Conservation (phyloP, 2,888 invertebrate species). For the Ommatoiulus sabulosus region DNA sequence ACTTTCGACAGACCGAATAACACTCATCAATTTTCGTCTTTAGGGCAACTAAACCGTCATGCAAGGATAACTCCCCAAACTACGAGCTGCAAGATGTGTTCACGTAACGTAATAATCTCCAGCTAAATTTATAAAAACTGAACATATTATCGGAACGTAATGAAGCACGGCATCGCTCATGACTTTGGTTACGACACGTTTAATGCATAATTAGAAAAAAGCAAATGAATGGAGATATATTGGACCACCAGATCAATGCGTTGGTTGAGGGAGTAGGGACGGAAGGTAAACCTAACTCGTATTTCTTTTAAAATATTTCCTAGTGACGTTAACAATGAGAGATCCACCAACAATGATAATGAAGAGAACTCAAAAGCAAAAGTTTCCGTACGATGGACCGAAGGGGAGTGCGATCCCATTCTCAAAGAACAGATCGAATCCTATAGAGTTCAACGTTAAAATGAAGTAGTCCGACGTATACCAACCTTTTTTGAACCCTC, state of each 20-base stretch:
- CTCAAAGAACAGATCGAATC: background rate
- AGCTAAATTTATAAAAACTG: too few species aligned
- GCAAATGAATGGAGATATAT: background rate
- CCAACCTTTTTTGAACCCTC: background rate
- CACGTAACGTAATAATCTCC: too few species aligned
- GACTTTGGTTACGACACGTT: background rate
- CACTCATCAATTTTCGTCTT: too few species aligned
- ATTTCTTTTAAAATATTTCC: background rate
- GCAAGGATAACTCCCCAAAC: too few species aligned
- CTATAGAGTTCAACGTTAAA: background rate
- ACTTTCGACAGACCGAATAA: too few species aligned
- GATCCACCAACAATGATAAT: background rate
- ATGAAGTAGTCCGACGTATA: background rate
- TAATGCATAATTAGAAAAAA: constrained; percentile 34
- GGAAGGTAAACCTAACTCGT: background rate
- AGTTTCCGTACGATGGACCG: background rate
- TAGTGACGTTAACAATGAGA: background rate
- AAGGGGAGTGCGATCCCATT: background rate
- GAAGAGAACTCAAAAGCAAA: background rate
- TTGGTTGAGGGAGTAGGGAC: background rate
- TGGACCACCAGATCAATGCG: constrained; percentile 1
- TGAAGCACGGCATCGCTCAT: too few species aligned
- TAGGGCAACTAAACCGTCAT: too few species aligned
- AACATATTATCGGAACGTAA: too few species aligned
- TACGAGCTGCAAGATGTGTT: too few species aligned